Evolutionary conservation across 2,797 vertebrate genomes (phyloP), one percentile per base, ranked within the genome.

Genomic region (Vipera ursinii): DNA sequence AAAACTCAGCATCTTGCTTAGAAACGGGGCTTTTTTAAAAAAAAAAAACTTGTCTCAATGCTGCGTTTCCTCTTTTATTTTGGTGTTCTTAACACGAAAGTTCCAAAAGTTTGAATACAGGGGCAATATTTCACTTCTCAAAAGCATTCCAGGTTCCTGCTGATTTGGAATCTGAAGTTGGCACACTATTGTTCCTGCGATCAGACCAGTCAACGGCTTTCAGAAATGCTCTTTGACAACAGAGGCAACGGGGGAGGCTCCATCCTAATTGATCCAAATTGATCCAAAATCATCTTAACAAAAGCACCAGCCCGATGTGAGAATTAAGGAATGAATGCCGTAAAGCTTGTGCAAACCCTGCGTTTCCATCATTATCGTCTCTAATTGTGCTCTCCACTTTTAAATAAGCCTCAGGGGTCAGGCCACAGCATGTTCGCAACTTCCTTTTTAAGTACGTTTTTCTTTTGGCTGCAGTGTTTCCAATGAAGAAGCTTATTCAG

Each of bases 71-170:
- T 14, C 88, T 95, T 94, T 59, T 61, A 78, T 97, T 95, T 44
- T 90, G 4, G n/a, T 56, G 10, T 56, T 59, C 3, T 51, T 95
- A 95, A 0, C 86, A 91, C 8, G 51, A 59, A 92, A 95, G 56
- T 22, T 56, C 73, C 65, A 89, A 93, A 55, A 94, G 61, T 90
- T 78, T 87, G 89, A 94, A 86, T 60, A 12, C 73, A 82, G 12
- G 89, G 88, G 65, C 93, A 92, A 5, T 94, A 95, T 96, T 97
- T 97, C 15, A 87, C 8, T 10, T 95, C 86, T 91, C 94, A 88
- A 94, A 96, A 96, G 78, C 59, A 89, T 95, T 92, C 44, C 4
- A 91, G 65, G 85, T 89, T 48, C 90, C 57, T 59, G 59, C 73
- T 89, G 78, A 55, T 38, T 53, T 38, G 88, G 90, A 51, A 12